These are phyloP conservation scores for Oedothorax gibbosus DNA, from an alignment of 1,140 invertebrate genomes.

Conservation along the genomic window DNA sequence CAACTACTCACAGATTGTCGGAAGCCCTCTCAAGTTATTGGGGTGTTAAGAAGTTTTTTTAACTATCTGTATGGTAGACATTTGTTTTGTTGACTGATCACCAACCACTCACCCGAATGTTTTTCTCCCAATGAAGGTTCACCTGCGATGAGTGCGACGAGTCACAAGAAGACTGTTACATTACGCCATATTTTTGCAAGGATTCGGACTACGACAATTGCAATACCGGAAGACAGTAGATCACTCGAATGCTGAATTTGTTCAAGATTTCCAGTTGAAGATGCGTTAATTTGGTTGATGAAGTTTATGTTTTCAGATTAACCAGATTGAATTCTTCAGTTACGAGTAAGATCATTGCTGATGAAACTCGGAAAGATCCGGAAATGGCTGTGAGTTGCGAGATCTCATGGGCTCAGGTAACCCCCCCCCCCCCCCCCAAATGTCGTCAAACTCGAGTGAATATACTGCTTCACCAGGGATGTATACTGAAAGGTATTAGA, in stretches of 20 bases:
- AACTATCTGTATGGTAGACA: slow-evolving; percentile 69
- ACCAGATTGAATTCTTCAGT: neutral
- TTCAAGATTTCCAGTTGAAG: neutral
- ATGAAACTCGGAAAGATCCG: slow-evolving; percentile 4
- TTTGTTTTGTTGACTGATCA: slow-evolving; percentile 4
- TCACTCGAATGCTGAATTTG: no score
- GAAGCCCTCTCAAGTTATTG: slow-evolving; percentile 72
- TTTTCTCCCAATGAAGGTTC: neutral
- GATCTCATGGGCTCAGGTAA: neutral
- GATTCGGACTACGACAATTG: neutral
- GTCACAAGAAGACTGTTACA: slow-evolving; percentile 21
- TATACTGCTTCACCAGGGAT: slow-evolving; percentile 1
- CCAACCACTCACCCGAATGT: slow-evolving; percentile 25
- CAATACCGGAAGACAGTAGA: neutral
- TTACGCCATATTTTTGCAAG: slow-evolving; percentile 4
- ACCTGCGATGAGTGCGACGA: slow-evolving; percentile 1
- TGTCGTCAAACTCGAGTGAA: neutral
- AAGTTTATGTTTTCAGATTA: slow-evolving; percentile 5
- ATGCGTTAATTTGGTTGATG: neutral
- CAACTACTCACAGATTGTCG: slow-evolving; percentile 72
- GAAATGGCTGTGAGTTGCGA: neutral
- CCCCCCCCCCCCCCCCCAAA: no score
- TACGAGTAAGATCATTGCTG: neutral
- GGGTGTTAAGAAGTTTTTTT: slow-evolving; percentile 71
- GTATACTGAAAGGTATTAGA: slow-evolving; percentile 24